Evolutionary conservation across 2,888 invertebrate species (phyloP).

Genomic region (Campoletis raptor): DNA sequence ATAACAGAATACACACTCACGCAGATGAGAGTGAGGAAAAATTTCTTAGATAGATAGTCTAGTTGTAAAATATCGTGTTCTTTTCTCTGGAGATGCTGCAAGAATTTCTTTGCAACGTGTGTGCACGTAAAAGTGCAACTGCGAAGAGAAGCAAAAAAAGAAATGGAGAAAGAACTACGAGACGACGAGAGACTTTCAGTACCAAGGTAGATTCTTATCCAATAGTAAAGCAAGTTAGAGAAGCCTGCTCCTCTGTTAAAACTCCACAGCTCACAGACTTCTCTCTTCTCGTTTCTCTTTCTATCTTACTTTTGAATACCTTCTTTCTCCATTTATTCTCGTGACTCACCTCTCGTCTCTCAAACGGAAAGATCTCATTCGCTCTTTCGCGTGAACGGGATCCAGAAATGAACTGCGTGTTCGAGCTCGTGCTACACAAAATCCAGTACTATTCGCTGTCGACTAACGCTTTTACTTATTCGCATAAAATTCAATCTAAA

Average conservation of each 20-base stretch:
- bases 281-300: not conserved
- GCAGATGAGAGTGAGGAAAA: constrained; percentile 22
- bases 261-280: constrained; percentile 26
- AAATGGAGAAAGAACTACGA: constrained; percentile 36
- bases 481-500: constrained; percentile 15
- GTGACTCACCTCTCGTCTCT: constrained; percentile 61
- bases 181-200: constrained; percentile 55
- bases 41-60: constrained; percentile 59
- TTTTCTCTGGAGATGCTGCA: constrained; percentile 51
- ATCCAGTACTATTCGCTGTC: constrained; percentile 26
- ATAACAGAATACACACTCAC: constrained; percentile 44
- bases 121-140: constrained; percentile 8
- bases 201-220: constrained; percentile 66
- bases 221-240: constrained; percentile 37
- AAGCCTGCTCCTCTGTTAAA: constrained; percentile 29
- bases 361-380: constrained; percentile 35
- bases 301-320: not conserved
- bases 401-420: constrained; percentile 29
- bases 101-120: constrained; percentile 45
- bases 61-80: constrained; percentile 61
- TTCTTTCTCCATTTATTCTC: constrained; percentile 59
- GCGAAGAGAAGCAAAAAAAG: constrained; percentile 5
- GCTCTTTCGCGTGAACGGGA: constrained; percentile 47
- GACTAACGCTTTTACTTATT: constrained; percentile 24
- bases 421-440: constrained; percentile 41